A percentile compares a stretch with the other conserved stretches of the same genome.
Conservation (phyloP, 2,797 vertebrate species). For the Ctenopoma kingsleyae region DNA sequence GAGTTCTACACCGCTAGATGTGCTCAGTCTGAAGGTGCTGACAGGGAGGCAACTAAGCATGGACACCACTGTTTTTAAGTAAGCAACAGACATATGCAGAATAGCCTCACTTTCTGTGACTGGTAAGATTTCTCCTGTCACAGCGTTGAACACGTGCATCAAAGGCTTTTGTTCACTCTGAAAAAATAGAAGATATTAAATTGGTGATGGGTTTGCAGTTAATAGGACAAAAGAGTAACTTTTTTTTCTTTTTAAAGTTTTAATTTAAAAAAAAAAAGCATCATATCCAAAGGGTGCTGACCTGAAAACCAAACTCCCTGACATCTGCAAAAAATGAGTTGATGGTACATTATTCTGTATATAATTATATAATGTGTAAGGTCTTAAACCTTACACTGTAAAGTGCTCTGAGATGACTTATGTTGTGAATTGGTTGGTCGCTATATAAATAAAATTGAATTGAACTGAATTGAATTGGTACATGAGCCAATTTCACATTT, state of each 20-base stretch:
- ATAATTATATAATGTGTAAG: too few species aligned
- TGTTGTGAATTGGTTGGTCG: too few species aligned
- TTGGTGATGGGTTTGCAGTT: background rate
- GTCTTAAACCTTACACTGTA: too few species aligned
- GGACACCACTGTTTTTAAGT: constrained; percentile 79
- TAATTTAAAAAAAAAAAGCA: background rate
- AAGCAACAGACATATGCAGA: constrained; percentile 72
- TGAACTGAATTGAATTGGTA: too few species aligned
- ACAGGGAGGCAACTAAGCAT: constrained; percentile 79
- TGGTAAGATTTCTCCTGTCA: constrained; percentile 78
- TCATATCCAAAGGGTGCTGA: background rate
- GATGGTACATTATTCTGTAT: too few species aligned
- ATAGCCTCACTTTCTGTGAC: constrained; percentile 71
- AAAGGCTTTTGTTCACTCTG: constrained; percentile 82
- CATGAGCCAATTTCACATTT: background rate
- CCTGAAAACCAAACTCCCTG: background rate
- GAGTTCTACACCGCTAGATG: constrained; percentile 75
- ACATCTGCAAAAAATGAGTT: background rate
- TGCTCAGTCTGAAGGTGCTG: constrained; percentile 82
- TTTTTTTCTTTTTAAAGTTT: too few species aligned
- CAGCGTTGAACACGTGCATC: constrained; percentile 81
- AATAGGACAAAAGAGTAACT: background rate
- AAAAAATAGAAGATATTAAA: background rate
- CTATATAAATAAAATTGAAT: too few species aligned
- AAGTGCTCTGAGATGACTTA: too few species aligned